Evolutionary conservation across 2,888 invertebrate species (phyloP).

Genomic region (Drosophila siamana): DNA sequence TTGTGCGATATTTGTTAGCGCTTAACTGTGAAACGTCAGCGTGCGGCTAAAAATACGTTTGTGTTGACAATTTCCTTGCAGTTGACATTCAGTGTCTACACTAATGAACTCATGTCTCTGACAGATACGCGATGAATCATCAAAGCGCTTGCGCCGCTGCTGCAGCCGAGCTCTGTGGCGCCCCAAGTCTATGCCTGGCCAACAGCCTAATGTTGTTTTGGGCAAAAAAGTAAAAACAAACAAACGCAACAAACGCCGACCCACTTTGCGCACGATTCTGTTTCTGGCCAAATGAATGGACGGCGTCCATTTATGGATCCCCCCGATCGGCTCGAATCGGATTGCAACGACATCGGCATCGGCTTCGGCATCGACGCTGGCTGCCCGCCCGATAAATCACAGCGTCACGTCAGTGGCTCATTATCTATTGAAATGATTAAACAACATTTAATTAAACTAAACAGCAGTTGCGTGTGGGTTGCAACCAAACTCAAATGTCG

Average conservation of each 20-base stretch:
- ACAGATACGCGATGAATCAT: slow-evolving; percentile 77
- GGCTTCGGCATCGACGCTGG: slow-evolving; percentile 32
- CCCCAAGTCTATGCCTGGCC: slow-evolving; percentile 55
- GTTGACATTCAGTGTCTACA: slow-evolving; percentile 79
- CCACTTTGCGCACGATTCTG: slow-evolving; percentile 74
- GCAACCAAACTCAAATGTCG: slow-evolving; percentile 26
- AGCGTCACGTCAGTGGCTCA: slow-evolving; percentile 62
- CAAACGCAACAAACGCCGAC: slow-evolving; percentile 54
- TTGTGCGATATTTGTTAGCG: slow-evolving; percentile 30
- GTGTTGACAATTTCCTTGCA: slow-evolving; percentile 77
- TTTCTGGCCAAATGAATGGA: slow-evolving; percentile 64
- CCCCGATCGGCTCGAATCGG: not conserved
- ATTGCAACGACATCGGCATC: slow-evolving; percentile 11
- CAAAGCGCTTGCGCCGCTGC: slow-evolving; percentile 48
- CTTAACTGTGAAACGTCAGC: slow-evolving; percentile 70
- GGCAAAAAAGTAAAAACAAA: slow-evolving; percentile 50
- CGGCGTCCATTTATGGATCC: slow-evolving; percentile 57
- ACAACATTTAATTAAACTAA: slow-evolving; percentile 78
- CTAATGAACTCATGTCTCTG: slow-evolving; percentile 80
- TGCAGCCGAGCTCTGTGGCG: slow-evolving; percentile 61
- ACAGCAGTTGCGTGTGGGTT: slow-evolving; percentile 49
- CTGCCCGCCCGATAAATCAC: slow-evolving; percentile 53
- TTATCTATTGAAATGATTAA: slow-evolving; percentile 75
- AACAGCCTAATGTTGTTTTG: slow-evolving; percentile 57
- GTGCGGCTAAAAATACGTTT: slow-evolving; percentile 64